These are phyloP conservation scores for Lamellibrachia columna DNA, from an alignment of 2,888 invertebrate species.

Conservation along the genomic window DNA sequence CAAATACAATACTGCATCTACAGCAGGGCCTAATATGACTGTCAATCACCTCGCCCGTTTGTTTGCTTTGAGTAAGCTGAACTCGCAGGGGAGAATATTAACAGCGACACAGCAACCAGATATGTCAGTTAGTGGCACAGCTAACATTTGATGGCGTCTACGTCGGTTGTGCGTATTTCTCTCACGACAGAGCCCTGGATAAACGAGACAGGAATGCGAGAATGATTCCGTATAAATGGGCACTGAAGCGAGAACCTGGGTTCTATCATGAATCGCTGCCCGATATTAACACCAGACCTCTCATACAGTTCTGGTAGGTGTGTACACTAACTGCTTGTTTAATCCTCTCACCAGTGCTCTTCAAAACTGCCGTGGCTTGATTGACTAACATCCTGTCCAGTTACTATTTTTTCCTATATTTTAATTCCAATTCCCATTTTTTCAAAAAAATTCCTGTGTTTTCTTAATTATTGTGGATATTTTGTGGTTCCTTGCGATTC, in stretches of 20 bases:
- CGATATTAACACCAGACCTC: not conserved
- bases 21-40: not conserved
- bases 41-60: not conserved
- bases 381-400: not conserved
- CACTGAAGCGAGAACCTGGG: not conserved
- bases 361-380: not conserved
- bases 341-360: not conserved
- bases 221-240: not conserved
- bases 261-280: conserved; percentile 1
- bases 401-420: too few relatives aligned
- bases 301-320: conserved; percentile 12
- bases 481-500: too few relatives aligned
- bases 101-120: not conserved
- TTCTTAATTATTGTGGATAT: too few relatives aligned
- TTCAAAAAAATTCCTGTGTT: too few relatives aligned
- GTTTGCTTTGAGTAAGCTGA: conserved; percentile 9
- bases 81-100: conserved; percentile 4
- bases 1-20: not conserved
- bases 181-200: not conserved
- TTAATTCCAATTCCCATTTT: too few relatives aligned
- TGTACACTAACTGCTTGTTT: not conserved
- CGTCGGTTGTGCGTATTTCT: not conserved
- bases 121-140: not conserved
- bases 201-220: not conserved
- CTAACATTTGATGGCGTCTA: not conserved